Conservation (phyloP, 2,113 vertebrate genomes). For the Brachyistius frenatus region DNA sequence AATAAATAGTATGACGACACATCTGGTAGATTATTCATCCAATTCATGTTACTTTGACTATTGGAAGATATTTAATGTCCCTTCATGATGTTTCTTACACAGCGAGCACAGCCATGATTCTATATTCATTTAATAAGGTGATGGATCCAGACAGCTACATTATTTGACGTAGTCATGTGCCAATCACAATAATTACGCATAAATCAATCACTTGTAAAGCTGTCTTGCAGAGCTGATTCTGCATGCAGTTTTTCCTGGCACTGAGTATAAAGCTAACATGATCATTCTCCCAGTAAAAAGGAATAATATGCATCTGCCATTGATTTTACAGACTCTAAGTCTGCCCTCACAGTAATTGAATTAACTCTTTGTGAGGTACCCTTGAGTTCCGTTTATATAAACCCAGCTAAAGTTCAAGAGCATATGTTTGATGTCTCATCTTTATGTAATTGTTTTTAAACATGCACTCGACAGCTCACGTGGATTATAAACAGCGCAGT, state of each 20-base stretch:
- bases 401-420: constrained; percentile 1
- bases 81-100: constrained; percentile 43
- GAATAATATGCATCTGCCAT: constrained; percentile 63
- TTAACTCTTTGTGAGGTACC: constrained; percentile 46
- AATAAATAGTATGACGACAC: constrained; percentile 40
- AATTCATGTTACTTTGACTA: constrained; percentile 35
- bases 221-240: constrained; percentile 24
- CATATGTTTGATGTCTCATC: not conserved
- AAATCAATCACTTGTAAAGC: constrained; percentile 58
- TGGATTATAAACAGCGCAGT: constrained; percentile 12
- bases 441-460: not conserved
- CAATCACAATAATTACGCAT: constrained; percentile 52
- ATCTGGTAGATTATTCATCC: constrained; percentile 61
- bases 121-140: constrained; percentile 48
- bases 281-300: constrained; percentile 34
- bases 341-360: constrained; percentile 47
- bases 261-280: constrained; percentile 35
- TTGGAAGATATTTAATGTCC: constrained; percentile 41
- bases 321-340: constrained; percentile 60
- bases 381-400: constrained; percentile 23
- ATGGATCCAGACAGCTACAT: constrained; percentile 53
- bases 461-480: not conserved
- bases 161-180: constrained; percentile 62
- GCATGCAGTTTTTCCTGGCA: constrained; percentile 59
- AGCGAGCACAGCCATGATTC: constrained; percentile 39